Percentiles rank a stretch among this genome's conserved stretches.
Evolutionary conservation across 2,888 invertebrate species (phyloP).

Genomic region (Epistrophella euchroma): DNA sequence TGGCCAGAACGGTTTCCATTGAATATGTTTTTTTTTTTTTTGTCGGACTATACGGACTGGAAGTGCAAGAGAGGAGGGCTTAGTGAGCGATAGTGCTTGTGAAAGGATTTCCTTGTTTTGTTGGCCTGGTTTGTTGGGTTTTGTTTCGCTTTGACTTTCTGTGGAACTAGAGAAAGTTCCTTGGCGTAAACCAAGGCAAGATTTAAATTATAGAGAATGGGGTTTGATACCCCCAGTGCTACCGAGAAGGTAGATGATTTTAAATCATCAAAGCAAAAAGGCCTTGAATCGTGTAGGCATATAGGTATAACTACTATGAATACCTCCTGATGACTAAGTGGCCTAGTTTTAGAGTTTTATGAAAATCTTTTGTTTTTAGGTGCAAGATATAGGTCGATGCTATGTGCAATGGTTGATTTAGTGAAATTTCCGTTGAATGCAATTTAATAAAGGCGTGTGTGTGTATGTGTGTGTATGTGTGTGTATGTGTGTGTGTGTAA

Average conservation of each 20-base stretch:
- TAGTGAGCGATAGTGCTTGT: slow-evolving; percentile 61
- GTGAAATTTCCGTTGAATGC: slow-evolving; percentile 35
- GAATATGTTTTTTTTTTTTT: slow-evolving; percentile 48
- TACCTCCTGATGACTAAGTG: slow-evolving; percentile 26
- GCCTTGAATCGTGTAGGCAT: slow-evolving; percentile 1
- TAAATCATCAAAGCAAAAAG: slow-evolving; percentile 38
- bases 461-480: background rate
- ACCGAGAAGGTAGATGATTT: slow-evolving; percentile 15
- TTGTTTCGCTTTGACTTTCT: slow-evolving; percentile 28
- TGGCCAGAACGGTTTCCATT: slow-evolving; percentile 31
- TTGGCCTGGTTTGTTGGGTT: slow-evolving; percentile 20
- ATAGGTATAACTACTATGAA: background rate
- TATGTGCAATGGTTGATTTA: slow-evolving; percentile 44
- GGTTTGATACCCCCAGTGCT: background rate
- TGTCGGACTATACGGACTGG: background rate
- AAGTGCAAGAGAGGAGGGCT: slow-evolving; percentile 38
- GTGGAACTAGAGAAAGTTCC: slow-evolving; percentile 45
- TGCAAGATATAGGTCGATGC: background rate
- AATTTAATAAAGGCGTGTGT: slow-evolving; percentile 26
- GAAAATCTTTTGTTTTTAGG: slow-evolving; percentile 29
- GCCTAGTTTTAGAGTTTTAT: slow-evolving; percentile 41
- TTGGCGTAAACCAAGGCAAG: slow-evolving; percentile 33
- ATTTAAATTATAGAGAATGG: slow-evolving; percentile 7
- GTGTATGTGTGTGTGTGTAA: too few species aligned
- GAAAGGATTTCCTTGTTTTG: slow-evolving; percentile 40